Conservation (phyloP, 2,888 invertebrate genomes). For the Iselma pallidipennis region DNA sequence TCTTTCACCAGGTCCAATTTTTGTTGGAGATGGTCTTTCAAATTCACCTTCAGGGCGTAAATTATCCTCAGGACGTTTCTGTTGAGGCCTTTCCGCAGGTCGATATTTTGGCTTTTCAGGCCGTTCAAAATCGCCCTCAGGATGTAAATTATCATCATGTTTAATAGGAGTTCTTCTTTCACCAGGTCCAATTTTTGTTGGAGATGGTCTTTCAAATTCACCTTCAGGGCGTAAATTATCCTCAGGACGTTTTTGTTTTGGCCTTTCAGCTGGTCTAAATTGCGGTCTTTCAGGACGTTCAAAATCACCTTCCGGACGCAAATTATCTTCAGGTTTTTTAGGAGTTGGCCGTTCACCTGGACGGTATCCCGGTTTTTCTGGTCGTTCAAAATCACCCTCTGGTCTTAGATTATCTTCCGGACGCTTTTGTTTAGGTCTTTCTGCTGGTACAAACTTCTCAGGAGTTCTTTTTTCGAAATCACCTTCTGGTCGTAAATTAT, state of each 20-base stretch:
- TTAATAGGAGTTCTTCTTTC: constrained; percentile 50
- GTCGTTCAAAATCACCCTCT: constrained; percentile 53
- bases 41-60: constrained; percentile 63
- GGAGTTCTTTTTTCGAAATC: constrained; percentile 51
- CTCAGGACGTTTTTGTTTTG: constrained; percentile 55
- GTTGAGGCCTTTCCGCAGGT: constrained; percentile 54
- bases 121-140: constrained; percentile 58
- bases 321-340: constrained; percentile 56
- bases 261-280: constrained; percentile 49
- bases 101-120: constrained; percentile 49
- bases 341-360: constrained; percentile 54
- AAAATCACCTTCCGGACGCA: constrained; percentile 58
- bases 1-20: constrained; percentile 43
- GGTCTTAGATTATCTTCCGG: constrained; percentile 58
- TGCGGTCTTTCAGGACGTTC: constrained; percentile 48
- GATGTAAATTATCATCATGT: constrained; percentile 57
- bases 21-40: constrained; percentile 34
- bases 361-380: constrained; percentile 37
- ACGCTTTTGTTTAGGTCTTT: constrained; percentile 46
- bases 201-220: constrained; percentile 55
- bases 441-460: constrained; percentile 48
- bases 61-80: constrained; percentile 60
- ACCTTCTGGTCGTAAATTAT: constrained; percentile 59
- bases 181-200: constrained; percentile 47
- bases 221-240: constrained; percentile 66